Percentiles rank a stretch among this genome's conserved stretches.
These are phyloP conservation scores for Actinernus sp. DNA, from an alignment of 92 coral and sea anemone genomes.

Conservation along the genomic window DNA sequence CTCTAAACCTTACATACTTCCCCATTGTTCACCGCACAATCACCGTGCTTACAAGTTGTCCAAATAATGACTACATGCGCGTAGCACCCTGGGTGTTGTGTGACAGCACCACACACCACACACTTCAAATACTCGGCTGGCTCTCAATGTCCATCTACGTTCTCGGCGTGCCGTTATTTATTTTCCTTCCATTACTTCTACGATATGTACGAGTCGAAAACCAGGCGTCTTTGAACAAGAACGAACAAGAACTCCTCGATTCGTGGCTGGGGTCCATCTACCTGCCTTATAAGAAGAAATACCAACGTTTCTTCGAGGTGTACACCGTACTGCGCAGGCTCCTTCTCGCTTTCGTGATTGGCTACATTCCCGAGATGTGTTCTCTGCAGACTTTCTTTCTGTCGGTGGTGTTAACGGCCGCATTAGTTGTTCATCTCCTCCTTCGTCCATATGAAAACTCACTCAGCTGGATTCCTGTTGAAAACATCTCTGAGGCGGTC, in stretches of 20 bases:
- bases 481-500: slow-evolving; percentile 46
- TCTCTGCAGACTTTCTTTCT: slow-evolving; percentile 61
- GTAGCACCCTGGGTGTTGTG: slow-evolving; percentile 67
- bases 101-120: slow-evolving; percentile 6
- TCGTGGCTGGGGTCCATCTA: slow-evolving; percentile 47
- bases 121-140: slow-evolving; percentile 14
- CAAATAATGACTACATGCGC: slow-evolving; percentile 25
- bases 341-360: slow-evolving; percentile 61
- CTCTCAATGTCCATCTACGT: slow-evolving; percentile 19
- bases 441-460: slow-evolving; percentile 42
- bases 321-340: slow-evolving; percentile 61
- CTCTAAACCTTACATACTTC: slow-evolving; percentile 58
- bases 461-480: slow-evolving; percentile 22
- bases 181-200: slow-evolving; percentile 48
- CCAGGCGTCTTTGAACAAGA: neutral
- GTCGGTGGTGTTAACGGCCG: slow-evolving; percentile 30
- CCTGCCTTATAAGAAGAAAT: slow-evolving; percentile 24
- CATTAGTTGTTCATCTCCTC: slow-evolving; percentile 42
- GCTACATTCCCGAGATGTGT: slow-evolving; percentile 41
- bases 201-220: slow-evolving; percentile 4
- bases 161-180: slow-evolving; percentile 34
- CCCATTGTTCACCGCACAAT: slow-evolving; percentile 63
- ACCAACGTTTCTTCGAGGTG: slow-evolving; percentile 39
- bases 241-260: slow-evolving; percentile 21
- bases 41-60: slow-evolving; percentile 53